These are phyloP conservation scores for Dromiciops gliroides DNA, from an alignment of 2,113 vertebrate genomes.

Conservation along the genomic window DNA sequence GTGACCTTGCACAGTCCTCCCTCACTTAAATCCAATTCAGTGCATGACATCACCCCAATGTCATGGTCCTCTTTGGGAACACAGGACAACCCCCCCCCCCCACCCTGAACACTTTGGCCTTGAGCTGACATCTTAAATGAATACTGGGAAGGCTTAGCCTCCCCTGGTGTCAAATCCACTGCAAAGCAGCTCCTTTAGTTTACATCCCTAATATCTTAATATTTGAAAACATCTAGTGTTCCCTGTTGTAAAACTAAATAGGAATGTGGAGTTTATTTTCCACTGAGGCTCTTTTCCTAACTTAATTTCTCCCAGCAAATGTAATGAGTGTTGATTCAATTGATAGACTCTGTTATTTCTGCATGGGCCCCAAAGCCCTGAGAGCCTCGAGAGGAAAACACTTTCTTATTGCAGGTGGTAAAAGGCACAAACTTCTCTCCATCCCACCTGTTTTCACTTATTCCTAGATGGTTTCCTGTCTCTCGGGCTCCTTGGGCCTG, in stretches of 20 bases:
- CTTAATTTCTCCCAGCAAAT: constrained; percentile 64
- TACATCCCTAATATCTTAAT: constrained; percentile 15
- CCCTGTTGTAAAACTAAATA: constrained; percentile 55
- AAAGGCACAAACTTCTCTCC: constrained; percentile 34
- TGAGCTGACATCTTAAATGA: neutral
- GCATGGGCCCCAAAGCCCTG: constrained; percentile 56
- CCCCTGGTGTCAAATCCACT: neutral
- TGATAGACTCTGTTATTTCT: constrained; percentile 70
- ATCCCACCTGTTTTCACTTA: constrained; percentile 67
- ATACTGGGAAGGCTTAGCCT: neutral
- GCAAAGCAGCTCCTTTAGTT: constrained; percentile 16
- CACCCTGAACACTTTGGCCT: too few relatives aligned
- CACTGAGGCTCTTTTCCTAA: constrained; percentile 61
- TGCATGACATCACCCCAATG: too few relatives aligned
- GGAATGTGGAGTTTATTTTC: constrained; percentile 65
- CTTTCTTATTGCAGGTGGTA: constrained; percentile 55
- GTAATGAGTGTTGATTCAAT: constrained; percentile 75
- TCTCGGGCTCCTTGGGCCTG: constrained; percentile 58
- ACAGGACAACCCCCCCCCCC: too few relatives aligned
- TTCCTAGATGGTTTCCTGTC: constrained; percentile 26
- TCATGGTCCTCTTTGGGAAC: too few relatives aligned
- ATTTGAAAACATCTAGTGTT: constrained; percentile 43
- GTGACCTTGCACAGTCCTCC: too few relatives aligned
- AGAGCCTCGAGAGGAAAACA: constrained; percentile 66
- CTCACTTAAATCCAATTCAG: too few relatives aligned